A percentile compares a stretch with the other conserved stretches of the same genome.
These are phyloP conservation scores for Agrotis clavis DNA, from an alignment of 2,888 invertebrate species.

Conservation along the genomic window DNA sequence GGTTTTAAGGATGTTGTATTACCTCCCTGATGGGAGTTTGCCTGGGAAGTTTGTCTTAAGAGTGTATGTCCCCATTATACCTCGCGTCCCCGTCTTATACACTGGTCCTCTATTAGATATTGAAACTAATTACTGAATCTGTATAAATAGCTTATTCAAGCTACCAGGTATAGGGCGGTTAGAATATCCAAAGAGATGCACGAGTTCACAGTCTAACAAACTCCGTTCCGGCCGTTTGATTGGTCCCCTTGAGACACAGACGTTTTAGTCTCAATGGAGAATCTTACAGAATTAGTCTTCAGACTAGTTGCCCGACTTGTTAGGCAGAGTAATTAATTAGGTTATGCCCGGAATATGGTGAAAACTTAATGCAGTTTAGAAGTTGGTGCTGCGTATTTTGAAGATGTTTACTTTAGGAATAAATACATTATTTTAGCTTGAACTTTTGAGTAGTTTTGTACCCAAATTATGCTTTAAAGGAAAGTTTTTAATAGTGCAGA, in stretches of 20 bases:
- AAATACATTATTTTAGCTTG: constrained; percentile 19
- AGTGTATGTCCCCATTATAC: too few species aligned
- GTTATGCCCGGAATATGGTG: constrained; percentile 64
- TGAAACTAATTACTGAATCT: neutral
- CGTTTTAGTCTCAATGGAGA: constrained; percentile 61
- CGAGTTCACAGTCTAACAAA: constrained; percentile 70
- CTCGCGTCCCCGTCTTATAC: too few species aligned
- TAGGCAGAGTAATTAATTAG: constrained; percentile 67
- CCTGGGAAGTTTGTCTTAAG: too few species aligned
- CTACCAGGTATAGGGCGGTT: constrained; percentile 54
- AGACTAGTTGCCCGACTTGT: constrained; percentile 62
- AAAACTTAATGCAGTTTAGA: constrained; percentile 58
- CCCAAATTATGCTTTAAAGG: constrained; percentile 22
- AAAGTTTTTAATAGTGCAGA: constrained; percentile 9
- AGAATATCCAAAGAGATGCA: constrained; percentile 65
- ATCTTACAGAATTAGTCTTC: constrained; percentile 63
- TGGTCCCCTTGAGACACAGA: constrained; percentile 74
- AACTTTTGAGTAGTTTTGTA: constrained; percentile 25
- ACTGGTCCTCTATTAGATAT: too few species aligned
- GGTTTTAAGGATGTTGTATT: too few species aligned
- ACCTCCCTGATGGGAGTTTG: too few species aligned
- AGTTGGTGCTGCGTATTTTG: constrained; percentile 35
- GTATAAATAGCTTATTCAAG: constrained; percentile 19
- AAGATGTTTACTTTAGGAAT: constrained; percentile 34
- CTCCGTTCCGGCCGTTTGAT: constrained; percentile 75